These are phyloP conservation scores for Papilio aristodemus DNA, from an alignment of 1,140 invertebrate species.

Conservation along the genomic window DNA sequence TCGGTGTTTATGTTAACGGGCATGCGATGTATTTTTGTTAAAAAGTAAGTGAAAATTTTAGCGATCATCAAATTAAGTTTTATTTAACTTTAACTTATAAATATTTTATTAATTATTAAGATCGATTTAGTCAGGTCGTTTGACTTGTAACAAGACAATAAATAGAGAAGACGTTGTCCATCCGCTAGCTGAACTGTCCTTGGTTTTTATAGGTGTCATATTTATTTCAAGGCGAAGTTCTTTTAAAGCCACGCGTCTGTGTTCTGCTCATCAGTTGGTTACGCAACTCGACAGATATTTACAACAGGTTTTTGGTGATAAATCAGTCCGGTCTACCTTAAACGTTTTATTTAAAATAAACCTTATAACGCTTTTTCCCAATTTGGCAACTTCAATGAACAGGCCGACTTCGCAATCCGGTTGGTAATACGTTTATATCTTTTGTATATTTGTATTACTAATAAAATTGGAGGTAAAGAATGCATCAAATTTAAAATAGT, in stretches of 20 bases:
- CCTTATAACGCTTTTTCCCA: neutral
- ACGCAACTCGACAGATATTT: constrained; percentile 59
- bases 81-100: no score
- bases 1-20: no score
- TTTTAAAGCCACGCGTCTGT: constrained; percentile 51
- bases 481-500: neutral
- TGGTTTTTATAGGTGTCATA: constrained; percentile 65
- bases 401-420: constrained; percentile 17
- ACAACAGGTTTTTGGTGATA: constrained; percentile 60
- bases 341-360: constrained; percentile 6
- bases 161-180: constrained; percentile 44
- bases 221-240: constrained; percentile 46
- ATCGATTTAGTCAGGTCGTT: constrained; percentile 39
- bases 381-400: constrained; percentile 17
- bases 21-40: no score
- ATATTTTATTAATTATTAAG: constrained; percentile 31
- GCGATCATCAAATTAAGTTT: no score
- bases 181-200: constrained; percentile 46
- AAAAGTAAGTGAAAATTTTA: no score
- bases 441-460: neutral
- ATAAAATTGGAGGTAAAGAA: neutral
- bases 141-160: constrained; percentile 50
- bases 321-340: constrained; percentile 53
- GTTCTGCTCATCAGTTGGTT: constrained; percentile 52
- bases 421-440: neutral